A percentile compares a stretch with the other conserved stretches of the same genome.
Conservation (phyloP, 1,140 invertebrate species). For the Zophobas morio region DNA sequence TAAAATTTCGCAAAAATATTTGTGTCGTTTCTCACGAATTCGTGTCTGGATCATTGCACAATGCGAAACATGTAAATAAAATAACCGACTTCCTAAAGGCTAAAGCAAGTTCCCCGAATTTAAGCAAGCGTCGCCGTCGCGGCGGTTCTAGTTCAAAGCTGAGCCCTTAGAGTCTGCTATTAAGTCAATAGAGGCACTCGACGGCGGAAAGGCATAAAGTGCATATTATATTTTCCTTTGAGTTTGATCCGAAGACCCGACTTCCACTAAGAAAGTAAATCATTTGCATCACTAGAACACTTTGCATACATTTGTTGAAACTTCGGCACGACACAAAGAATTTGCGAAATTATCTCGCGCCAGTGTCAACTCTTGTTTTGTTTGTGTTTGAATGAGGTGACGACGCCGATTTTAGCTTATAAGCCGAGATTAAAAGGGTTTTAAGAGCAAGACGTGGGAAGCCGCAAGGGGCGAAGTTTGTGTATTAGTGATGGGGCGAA, state of each 20-base stretch:
- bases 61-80: slow-evolving; percentile 11
- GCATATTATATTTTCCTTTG: slow-evolving; percentile 27
- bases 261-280: slow-evolving; percentile 8
- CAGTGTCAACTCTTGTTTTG: background rate
- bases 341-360: no score
- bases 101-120: slow-evolving; percentile 20
- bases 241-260: background rate
- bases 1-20: no score
- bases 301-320: background rate
- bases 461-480: no score
- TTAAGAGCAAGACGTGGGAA: no score
- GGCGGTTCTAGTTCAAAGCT: slow-evolving; percentile 21
- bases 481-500: no score
- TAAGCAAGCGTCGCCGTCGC: slow-evolving; percentile 17
- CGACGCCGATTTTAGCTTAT: no score
- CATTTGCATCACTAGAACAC: background rate
- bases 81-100: slow-evolving; percentile 10
- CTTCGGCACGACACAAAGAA: background rate
- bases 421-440: no score
- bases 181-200: slow-evolving; percentile 25
- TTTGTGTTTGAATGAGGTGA: no score
- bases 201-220: slow-evolving; percentile 10
- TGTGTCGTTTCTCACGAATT: background rate
- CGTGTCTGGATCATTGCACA: background rate
- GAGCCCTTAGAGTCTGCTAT: slow-evolving; percentile 1